Conservation (phyloP, 2,888 invertebrate species). For the Pristionchus mayeri region DNA sequence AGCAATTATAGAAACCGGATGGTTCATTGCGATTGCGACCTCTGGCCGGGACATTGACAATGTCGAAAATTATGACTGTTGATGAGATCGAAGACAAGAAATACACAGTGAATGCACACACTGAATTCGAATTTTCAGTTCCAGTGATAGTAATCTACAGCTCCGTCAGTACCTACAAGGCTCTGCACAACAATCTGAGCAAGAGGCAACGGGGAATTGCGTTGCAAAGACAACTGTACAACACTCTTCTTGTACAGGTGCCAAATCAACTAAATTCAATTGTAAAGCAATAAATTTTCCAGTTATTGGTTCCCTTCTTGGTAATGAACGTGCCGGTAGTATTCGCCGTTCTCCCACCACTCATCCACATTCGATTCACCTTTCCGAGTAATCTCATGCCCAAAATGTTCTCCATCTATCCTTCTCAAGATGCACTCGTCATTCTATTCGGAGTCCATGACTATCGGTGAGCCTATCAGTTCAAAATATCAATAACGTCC, state of each 20-base stretch:
- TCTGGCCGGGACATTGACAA: neutral
- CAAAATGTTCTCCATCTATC: neutral
- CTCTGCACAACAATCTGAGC: neutral
- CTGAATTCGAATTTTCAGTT: neutral
- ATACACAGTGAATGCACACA: too few relatives aligned
- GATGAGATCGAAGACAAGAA: too few relatives aligned
- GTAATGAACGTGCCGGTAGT: neutral
- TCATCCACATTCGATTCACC: neutral
- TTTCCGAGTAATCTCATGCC: neutral
- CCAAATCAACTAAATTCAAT: too few relatives aligned
- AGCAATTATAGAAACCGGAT: neutral
- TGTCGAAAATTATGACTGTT: neutral
- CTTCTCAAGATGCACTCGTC: neutral
- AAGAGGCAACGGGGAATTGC: neutral
- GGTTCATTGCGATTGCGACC: neutral
- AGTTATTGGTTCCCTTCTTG: constrained; percentile 9
- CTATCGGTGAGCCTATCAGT: neutral
- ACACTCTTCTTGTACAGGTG: constrained; percentile 4
- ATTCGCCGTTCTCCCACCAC: constrained; percentile 1
- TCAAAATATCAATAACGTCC: too few relatives aligned
- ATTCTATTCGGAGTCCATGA: constrained; percentile 4
- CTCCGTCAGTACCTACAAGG: neutral
- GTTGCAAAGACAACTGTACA: neutral
- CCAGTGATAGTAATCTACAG: neutral
- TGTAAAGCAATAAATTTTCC: neutral